These are phyloP conservation scores for Falco rusticolus DNA, from an alignment of 2,797 vertebrate species.

Conservation along the genomic window DNA sequence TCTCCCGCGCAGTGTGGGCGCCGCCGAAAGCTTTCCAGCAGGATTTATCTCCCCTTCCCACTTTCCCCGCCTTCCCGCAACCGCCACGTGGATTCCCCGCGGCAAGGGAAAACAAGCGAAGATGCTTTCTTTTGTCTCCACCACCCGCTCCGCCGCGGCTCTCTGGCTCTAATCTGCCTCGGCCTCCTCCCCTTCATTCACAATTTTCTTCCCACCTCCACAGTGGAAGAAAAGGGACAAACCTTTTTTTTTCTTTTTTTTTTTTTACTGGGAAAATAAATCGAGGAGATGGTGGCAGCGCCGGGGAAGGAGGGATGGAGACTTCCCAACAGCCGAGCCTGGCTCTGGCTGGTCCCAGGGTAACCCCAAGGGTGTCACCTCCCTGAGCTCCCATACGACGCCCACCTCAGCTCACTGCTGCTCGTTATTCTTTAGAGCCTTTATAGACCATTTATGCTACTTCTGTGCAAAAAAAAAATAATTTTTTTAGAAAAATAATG, in stretches of 20 bases:
- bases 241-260: background rate
- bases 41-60: background rate
- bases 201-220: background rate
- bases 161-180: background rate
- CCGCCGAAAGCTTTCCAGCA: background rate
- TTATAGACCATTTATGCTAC: background rate
- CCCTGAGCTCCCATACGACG: accelerated
- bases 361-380: background rate
- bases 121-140: slow-evolving; percentile 33
- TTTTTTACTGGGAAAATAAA: background rate
- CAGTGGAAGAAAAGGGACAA: background rate
- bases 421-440: background rate
- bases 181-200: background rate
- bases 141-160: background rate
- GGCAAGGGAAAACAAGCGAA: background rate
- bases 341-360: background rate
- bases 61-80: background rate
- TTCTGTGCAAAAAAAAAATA: background rate
- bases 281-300: background rate
- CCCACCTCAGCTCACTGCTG: background rate
- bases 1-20: background rate
- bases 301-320: background rate
- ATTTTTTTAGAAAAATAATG: background rate
- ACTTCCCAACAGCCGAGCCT: accelerated
- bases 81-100: slow-evolving; percentile 3